Conservation (phyloP, 1,140 invertebrate species). For the Maconellicoccus hirsutus region DNA sequence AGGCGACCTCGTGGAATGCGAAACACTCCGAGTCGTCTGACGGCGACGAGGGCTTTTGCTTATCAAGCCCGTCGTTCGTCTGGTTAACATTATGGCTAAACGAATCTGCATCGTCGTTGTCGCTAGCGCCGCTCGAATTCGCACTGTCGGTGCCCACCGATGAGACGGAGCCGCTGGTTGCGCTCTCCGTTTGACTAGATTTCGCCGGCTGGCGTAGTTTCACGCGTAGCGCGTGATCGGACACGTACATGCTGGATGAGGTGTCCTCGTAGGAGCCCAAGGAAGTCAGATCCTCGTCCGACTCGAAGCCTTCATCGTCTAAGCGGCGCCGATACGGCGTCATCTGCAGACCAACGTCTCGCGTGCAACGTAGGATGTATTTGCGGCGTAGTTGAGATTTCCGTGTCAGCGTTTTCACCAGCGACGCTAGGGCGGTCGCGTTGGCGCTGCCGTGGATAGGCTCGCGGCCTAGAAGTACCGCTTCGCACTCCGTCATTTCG, state of each 20-base stretch:
- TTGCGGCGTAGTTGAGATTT: not conserved
- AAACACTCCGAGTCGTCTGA: conserved; percentile 25
- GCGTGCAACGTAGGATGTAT: conserved; percentile 26
- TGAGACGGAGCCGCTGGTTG: conserved; percentile 1
- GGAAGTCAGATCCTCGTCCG: conserved; percentile 29
- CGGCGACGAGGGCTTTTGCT: not conserved
- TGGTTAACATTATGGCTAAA: conserved; percentile 22
- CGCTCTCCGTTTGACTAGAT: conserved; percentile 12
- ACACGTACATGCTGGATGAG: conserved; percentile 24
- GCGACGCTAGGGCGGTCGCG: conserved; percentile 27
- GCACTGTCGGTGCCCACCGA: conserved; percentile 28
- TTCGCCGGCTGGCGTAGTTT: conserved; percentile 21
- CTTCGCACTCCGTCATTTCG: conserved; percentile 27
- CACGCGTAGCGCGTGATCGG: conserved; percentile 16
- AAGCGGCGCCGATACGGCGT: conserved; percentile 13
- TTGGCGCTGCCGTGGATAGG: conserved; percentile 28
- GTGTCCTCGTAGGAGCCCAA: conserved; percentile 28
- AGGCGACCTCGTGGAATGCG: conserved; percentile 29
- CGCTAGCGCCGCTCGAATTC: conserved; percentile 31
- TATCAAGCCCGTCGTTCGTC: not conserved
- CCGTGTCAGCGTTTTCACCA: conserved; percentile 17
- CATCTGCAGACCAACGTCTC: conserved; percentile 26
- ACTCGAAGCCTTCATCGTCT: conserved; percentile 31
- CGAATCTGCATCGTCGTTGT: conserved; percentile 29
- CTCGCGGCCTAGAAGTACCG: conserved; percentile 28